Evolutionary conservation across 2,113 vertebrate genomes (phyloP).

Genomic region (Poeciliopsis occidentalis): DNA sequence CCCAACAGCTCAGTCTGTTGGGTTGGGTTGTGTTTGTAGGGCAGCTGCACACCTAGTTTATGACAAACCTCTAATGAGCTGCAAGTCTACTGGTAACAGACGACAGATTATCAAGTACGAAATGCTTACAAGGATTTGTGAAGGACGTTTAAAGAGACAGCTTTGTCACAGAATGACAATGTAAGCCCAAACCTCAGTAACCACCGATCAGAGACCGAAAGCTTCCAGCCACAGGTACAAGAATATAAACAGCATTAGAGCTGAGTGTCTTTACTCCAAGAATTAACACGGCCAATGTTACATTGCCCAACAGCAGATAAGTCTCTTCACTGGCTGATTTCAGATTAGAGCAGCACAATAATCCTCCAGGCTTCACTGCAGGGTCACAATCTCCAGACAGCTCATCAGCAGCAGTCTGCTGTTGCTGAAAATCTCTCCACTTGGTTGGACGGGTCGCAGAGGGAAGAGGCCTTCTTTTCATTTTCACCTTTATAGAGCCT

Average conservation of each 20-base stretch:
- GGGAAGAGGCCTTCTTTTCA: conserved; percentile 26
- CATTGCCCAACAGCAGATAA: conserved; percentile 62
- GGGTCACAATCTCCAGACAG: conserved; percentile 75
- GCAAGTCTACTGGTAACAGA: conserved; percentile 14
- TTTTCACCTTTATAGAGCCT: background rate
- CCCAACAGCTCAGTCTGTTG: conserved; percentile 44
- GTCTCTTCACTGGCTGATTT: conserved; percentile 71
- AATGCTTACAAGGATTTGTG: conserved; percentile 26
- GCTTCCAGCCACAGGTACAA: background rate
- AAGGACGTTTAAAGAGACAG: background rate
- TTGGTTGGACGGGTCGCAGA: conserved; percentile 26
- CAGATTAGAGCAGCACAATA: conserved; percentile 79
- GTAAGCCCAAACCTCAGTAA: background rate
- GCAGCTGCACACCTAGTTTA: conserved; percentile 41
- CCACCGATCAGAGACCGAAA: background rate
- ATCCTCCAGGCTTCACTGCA: conserved; percentile 66
- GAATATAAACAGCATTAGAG: conserved; percentile 6
- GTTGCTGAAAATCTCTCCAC: conserved; percentile 48
- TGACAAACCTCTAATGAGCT: conserved; percentile 43
- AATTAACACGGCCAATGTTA: conserved; percentile 65
- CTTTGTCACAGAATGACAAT: accelerated
- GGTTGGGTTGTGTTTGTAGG: conserved; percentile 32
- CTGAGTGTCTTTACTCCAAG: conserved; percentile 10
- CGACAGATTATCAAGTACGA: conserved; percentile 19
- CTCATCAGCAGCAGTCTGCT: conserved; percentile 55